Base-by-base conservation (phyloP, 1,140 invertebrate species). In the Tribolium madens region DNA sequence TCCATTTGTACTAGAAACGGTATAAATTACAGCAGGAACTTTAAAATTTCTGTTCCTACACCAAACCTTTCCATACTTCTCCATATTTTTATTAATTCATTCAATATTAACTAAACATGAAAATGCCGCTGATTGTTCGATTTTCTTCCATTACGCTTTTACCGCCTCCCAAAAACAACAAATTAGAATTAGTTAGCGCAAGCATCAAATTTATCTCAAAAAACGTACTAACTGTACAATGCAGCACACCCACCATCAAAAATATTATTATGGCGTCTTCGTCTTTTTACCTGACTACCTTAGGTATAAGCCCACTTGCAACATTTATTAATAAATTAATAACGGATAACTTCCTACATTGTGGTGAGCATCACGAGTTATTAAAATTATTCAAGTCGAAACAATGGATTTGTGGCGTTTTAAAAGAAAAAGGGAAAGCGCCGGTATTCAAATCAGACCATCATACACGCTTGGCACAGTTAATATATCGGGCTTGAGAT, bases 1-100 rank as follows among this genome's bases (percentile, higher is more conserved):
- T 64, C 57, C 57, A 64, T 64, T 64, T 64, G 57, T 64, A 64
- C 57, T 64, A 64, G 57, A 64, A 64, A 64, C 57, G 57, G 57
- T 33, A 64, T 64, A 64, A 64, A 33, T 64, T 64, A 64, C 26
- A 64, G 57, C 57, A 31, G 57, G 10, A 33, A 64, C 57, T 64
- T 42, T 42, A 64, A 64, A 64, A 33, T 64, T 64, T 33, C 57
- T 36, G 26, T 12, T 64, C 26, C 26, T 12, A 64, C 52, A 21
- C 18, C 1, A 26, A 64, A 64, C 21, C 13, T 60, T 60, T 60
- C 57, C 26, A 64, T 64, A 64, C 57, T 57, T 57, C 10, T 21
- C 52, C 6, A 21, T 26, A 1, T 9, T 64, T 33, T 42, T 64
- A 33, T 36, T 64, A 64, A 64, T 42, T 64, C 57, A 64, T 64